Conservation (phyloP, 53 echinoderm and acorn worm species). For the Crossaster papposus region DNA sequence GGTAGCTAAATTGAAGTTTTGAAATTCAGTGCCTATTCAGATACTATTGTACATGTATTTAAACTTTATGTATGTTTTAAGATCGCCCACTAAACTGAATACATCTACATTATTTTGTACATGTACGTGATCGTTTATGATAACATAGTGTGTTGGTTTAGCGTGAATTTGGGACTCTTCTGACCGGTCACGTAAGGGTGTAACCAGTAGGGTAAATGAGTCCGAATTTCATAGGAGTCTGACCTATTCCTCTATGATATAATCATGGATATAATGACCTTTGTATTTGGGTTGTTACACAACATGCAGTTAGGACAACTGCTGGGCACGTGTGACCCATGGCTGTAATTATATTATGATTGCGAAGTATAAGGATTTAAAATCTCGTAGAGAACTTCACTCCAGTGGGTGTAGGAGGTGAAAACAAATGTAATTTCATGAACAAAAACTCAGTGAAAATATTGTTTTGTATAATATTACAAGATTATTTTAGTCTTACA, state of each 20-base stretch:
- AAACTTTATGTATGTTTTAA: background rate
- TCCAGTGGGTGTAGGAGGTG: too few relatives aligned
- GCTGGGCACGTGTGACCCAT: too few relatives aligned
- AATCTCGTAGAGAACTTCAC: too few relatives aligned
- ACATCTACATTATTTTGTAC: background rate
- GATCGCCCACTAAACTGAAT: background rate
- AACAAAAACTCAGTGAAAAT: background rate
- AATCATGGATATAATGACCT: too few relatives aligned
- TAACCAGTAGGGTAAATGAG: too few relatives aligned
- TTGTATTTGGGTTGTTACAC: background rate
- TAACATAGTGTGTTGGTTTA: background rate
- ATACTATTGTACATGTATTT: background rate
- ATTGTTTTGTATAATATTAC: background rate
- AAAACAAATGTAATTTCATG: too few relatives aligned
- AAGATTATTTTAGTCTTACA: conserved; percentile 13
- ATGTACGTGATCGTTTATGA: background rate
- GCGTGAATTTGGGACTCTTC: background rate
- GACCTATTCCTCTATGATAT: too few relatives aligned
- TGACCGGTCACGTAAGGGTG: too few relatives aligned
- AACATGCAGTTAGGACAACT: background rate
- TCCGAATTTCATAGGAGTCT: too few relatives aligned
- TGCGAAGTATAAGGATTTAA: too few relatives aligned
- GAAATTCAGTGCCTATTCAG: background rate
- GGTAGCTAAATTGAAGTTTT: background rate
- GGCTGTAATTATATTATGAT: too few relatives aligned